A percentile compares a stretch with the other conserved stretches of the same genome.
These are phyloP conservation scores for Leptothorax acervorum DNA, from an alignment of 2,888 invertebrate species.

Conservation along the genomic window DNA sequence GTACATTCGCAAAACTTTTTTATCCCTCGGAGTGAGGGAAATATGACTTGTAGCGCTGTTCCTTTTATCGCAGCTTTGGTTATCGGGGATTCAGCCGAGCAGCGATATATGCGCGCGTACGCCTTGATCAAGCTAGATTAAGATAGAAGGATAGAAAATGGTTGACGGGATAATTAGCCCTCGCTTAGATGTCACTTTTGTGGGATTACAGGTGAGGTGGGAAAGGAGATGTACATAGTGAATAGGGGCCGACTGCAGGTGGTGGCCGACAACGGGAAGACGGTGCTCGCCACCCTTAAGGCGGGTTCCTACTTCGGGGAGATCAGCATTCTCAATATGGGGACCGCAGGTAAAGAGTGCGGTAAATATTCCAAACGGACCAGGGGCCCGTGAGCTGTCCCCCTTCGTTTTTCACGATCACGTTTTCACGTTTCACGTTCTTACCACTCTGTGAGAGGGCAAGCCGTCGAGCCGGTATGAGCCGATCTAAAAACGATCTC, in stretches of 20 bases:
- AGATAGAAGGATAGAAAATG: neutral
- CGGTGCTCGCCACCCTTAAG: constrained; percentile 98
- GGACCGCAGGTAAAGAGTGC: constrained; percentile 99
- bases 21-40: neutral
- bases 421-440: constrained; percentile 81
- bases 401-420: constrained; percentile 81
- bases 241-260: constrained; percentile 98
- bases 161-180: neutral
- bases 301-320: constrained; percentile 99
- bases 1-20: constrained; percentile 18
- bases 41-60: neutral
- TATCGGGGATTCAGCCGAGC: neutral
- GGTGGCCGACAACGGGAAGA: constrained; percentile 97
- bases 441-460: constrained; percentile 80
- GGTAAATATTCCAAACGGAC: constrained; percentile 93
- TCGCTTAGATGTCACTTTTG: neutral
- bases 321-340: constrained; percentile 99
- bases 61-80: neutral
- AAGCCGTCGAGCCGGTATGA: constrained; percentile 84
- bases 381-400: constrained; percentile 80
- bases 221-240: constrained; percentile 99
- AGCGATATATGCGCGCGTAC: neutral
- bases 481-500: constrained; percentile 82
- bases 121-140: neutral
- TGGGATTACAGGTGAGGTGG: constrained; percentile 94